Conservation (phyloP, 2,888 invertebrate genomes). For the Morpho deidamia region DNA sequence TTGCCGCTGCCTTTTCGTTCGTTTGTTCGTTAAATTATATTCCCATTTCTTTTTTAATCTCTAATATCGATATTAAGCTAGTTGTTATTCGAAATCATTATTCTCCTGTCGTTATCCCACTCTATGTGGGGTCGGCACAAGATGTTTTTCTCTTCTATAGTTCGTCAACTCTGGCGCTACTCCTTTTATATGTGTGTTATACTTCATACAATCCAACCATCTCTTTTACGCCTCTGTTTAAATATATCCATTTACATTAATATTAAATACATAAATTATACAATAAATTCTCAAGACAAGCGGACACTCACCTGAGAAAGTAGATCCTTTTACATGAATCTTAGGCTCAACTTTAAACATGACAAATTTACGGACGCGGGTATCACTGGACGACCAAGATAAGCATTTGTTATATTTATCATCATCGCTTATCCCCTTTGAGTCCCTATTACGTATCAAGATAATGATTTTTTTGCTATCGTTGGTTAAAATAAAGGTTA, state of each 20-base stretch:
- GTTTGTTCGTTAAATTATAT: too few relatives aligned
- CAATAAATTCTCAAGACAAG: background rate
- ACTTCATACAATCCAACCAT: too few relatives aligned
- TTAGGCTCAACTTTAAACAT: background rate
- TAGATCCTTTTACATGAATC: background rate
- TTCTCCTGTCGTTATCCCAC: background rate
- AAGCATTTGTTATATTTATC: constrained; percentile 3
- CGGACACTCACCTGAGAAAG: background rate
- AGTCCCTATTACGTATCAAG: background rate
- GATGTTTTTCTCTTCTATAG: too few relatives aligned
- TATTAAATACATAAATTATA: too few relatives aligned
- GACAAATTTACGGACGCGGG: background rate
- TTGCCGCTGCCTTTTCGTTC: too few relatives aligned
- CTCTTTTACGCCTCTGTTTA: too few relatives aligned
- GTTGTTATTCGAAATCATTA: background rate
- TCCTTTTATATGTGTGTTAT: too few relatives aligned
- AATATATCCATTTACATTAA: too few relatives aligned
- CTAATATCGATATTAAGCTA: background rate
- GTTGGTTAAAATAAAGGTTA: too few relatives aligned
- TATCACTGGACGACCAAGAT: constrained; percentile 3
- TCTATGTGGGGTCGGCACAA: background rate
- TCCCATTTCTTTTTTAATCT: too few relatives aligned
- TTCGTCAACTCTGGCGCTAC: too few relatives aligned
- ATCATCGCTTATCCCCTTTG: constrained; percentile 2
- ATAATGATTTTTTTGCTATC: background rate